These are phyloP conservation scores for Acipenser transmontanus DNA, from an alignment of 2,797 vertebrate species.

Conservation along the genomic window DNA sequence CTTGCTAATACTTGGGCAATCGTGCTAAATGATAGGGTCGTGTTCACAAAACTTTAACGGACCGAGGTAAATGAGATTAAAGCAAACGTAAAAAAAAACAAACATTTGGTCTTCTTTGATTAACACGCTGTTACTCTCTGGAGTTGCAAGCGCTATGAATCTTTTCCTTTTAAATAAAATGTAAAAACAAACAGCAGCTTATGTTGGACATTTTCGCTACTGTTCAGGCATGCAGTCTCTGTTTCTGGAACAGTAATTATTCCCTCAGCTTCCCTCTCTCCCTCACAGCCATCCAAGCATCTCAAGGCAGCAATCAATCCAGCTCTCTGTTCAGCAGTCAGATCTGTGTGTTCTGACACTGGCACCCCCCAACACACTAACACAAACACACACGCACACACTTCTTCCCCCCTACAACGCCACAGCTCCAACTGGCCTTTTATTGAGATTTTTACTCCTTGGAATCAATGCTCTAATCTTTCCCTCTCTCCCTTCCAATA, in stretches of 20 bases:
- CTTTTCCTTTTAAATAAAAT: background rate
- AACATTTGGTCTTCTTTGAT: no score
- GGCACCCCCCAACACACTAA: background rate
- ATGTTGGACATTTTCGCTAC: conserved; percentile 18
- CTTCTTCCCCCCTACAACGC: conserved; percentile 9
- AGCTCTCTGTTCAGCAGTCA: conserved; percentile 13
- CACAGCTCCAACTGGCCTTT: conserved; percentile 30
- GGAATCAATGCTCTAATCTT: conserved; percentile 55
- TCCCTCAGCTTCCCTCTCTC: conserved; percentile 18
- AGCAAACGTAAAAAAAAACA: no score
- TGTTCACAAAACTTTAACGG: no score
- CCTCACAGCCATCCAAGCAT: conserved; percentile 13
- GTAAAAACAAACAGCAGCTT: background rate
- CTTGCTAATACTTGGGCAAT: no score
- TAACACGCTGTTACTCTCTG: no score
- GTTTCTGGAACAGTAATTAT: conserved; percentile 19
- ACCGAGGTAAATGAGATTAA: no score
- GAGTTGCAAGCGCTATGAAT: no score
- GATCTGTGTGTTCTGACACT: conserved; percentile 6
- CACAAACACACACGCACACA: conserved; percentile 3
- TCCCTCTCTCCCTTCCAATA: conserved; percentile 34
- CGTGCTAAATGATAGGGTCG: no score
- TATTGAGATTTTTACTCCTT: conserved; percentile 43
- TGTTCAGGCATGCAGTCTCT: conserved; percentile 20
- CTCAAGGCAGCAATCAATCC: conserved; percentile 12